Evolutionary conservation across 2,888 invertebrate species (phyloP).

Genomic region (Tholera decimalis): DNA sequence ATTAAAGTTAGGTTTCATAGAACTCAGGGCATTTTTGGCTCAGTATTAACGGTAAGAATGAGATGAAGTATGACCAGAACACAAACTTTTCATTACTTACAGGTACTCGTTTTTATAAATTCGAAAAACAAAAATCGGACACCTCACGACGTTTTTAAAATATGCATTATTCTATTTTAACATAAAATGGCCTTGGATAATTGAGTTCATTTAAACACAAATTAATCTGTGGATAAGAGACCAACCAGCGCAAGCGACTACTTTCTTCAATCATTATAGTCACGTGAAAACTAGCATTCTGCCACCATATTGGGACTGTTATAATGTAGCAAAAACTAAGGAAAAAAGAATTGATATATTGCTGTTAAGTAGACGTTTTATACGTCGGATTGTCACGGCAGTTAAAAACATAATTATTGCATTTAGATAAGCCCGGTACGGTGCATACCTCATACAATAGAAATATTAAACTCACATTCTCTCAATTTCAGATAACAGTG

Average conservation of each 20-base stretch:
- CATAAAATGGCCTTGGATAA: no score
- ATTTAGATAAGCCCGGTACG: background rate
- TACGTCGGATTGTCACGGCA: background rate
- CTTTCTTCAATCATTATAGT: conserved; percentile 59
- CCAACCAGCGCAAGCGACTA: conserved; percentile 14
- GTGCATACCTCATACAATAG: background rate
- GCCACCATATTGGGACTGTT: conserved; percentile 50
- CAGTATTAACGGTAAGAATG: no score
- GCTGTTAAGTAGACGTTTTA: background rate
- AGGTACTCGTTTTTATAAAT: no score
- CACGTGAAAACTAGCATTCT: conserved; percentile 55
- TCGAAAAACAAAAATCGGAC: no score
- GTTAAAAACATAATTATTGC: conserved; percentile 9
- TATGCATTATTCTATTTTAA: no score
- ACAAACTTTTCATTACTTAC: no score
- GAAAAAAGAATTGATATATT: conserved; percentile 37
- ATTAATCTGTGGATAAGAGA: background rate
- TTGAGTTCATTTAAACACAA: no score
- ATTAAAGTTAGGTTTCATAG: no score
- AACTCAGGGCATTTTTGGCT: no score
- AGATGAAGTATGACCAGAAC: no score
- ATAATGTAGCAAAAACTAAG: conserved; percentile 31
- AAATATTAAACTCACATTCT: conserved; percentile 15
- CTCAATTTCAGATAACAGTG: conserved; percentile 80
- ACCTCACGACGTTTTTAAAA: no score